A percentile compares a stretch with the other conserved stretches of the same genome.
Evolutionary conservation across 2,888 invertebrate species (phyloP).

Genomic region (Osedax fenrisi): DNA sequence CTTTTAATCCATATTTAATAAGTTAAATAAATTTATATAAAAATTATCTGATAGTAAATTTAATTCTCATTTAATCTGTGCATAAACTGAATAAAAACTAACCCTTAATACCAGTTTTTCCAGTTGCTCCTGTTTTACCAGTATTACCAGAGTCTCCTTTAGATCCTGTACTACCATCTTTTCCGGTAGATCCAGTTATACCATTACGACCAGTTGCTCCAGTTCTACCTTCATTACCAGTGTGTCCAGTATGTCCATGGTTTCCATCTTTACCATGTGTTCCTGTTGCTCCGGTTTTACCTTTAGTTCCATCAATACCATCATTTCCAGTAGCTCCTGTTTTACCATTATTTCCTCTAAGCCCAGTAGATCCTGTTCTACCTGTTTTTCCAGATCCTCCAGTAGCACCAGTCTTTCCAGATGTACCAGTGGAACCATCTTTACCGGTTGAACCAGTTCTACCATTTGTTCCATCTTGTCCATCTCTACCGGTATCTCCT

Average conservation of each 20-base stretch:
- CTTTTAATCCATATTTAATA: too few species aligned
- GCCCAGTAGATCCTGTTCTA: slow-evolving; percentile 3
- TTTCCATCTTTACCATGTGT: not conserved
- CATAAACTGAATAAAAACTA: not conserved
- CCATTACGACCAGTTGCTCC: slow-evolving; percentile 5
- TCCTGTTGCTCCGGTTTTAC: slow-evolving; percentile 2
- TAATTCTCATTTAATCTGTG: not conserved
- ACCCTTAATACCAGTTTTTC: not conserved
- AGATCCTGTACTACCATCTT: not conserved
- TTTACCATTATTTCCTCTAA: not conserved
- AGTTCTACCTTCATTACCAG: slow-evolving; percentile 2
- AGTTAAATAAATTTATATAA: too few species aligned
- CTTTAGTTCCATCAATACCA: not conserved
- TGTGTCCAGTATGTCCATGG: not conserved
- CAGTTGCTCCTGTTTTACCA: not conserved
- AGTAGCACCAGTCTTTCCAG: slow-evolving; percentile 1
- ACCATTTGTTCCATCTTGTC: not conserved
- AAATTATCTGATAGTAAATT: not conserved
- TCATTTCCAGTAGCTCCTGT: slow-evolving; percentile 8
- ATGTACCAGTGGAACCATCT: not conserved
- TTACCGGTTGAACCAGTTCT: not conserved
- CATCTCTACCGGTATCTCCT: slow-evolving; percentile 17
- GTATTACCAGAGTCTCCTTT: not conserved
- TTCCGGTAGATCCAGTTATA: not conserved
- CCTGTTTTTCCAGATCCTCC: not conserved